These are phyloP conservation scores for Opisthocomus hoazin DNA, from an alignment of 2,113 vertebrate genomes.

Conservation along the genomic window DNA sequence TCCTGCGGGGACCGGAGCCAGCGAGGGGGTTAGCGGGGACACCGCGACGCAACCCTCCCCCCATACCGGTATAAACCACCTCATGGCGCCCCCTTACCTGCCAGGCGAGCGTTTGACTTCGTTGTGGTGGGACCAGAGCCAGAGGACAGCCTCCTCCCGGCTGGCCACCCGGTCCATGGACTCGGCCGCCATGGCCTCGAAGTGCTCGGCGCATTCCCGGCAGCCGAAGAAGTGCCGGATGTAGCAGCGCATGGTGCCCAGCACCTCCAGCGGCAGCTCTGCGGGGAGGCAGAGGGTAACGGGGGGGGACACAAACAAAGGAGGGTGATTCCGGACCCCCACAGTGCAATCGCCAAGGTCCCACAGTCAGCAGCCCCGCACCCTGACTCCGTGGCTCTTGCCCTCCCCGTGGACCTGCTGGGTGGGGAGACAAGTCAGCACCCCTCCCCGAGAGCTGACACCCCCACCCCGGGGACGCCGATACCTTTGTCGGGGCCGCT, in stretches of 20 bases:
- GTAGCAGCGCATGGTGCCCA: constrained; percentile 79
- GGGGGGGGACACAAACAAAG: rapidly evolving
- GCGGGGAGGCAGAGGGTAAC: not conserved
- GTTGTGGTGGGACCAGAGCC: constrained; percentile 93
- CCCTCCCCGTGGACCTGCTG: not conserved
- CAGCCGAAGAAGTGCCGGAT: constrained; percentile 86
- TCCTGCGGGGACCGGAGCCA: constrained; percentile 63
- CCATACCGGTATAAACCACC: not conserved
- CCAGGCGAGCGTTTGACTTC: constrained; percentile 86
- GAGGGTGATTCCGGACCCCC: not conserved
- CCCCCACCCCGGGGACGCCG: rapidly evolving
- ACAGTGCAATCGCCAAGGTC: rapidly evolving
- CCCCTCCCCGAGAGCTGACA: too few species aligned
- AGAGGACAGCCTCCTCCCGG: constrained; percentile 65
- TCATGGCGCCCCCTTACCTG: constrained; percentile 67
- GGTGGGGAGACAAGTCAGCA: not conserved
- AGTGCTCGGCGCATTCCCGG: constrained; percentile 81
- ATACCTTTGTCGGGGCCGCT: constrained; percentile 28
- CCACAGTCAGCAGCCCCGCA: rapidly evolving
- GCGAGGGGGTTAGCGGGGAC: not conserved
- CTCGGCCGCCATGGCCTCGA: constrained; percentile 82
- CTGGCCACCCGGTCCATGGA: constrained; percentile 67
- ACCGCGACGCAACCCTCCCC: rapidly evolving
- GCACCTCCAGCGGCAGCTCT: constrained; percentile 78
- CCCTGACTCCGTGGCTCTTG: rapidly evolving